Evolutionary conservation across 2,113 vertebrate genomes (phyloP).

Genomic region (Trachemys scripta): DNA sequence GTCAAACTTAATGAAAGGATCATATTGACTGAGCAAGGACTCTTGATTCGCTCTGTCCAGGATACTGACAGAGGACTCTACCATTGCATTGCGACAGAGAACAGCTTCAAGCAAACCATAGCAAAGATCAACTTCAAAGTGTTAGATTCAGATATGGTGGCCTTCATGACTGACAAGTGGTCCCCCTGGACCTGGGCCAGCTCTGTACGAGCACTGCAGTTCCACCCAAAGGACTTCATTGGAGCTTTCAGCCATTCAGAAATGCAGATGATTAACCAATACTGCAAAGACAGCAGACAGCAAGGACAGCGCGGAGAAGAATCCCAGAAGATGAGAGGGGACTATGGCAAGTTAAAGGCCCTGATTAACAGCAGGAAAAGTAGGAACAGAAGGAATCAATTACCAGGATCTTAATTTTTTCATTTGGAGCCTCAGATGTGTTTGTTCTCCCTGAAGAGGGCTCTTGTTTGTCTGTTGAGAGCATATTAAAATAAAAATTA

Average conservation of each 20-base stretch:
- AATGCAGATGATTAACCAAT: conserved; percentile 92
- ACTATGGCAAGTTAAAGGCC: conserved; percentile 94
- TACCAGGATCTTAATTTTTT: conserved; percentile 84
- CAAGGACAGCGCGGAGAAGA: conserved; percentile 81
- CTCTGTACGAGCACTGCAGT: conserved; percentile 79
- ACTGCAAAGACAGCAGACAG: conserved; percentile 94
- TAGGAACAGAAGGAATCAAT: conserved; percentile 92
- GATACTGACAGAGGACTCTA: conserved; percentile 92
- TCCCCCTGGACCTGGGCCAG: conserved; percentile 90
- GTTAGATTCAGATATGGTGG: conserved; percentile 88
- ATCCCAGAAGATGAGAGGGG: conserved; percentile 85
- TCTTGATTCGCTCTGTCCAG: conserved; percentile 92
- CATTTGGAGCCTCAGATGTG: conserved; percentile 18
- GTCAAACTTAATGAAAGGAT: conserved; percentile 94
- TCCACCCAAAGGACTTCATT: conserved; percentile 90
- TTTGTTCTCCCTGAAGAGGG: conserved; percentile 41
- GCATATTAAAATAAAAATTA: conserved; percentile 47
- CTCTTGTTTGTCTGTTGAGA: conserved; percentile 59
- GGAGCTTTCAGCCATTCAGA: conserved; percentile 90
- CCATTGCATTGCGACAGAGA: conserved; percentile 95
- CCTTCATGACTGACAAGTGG: conserved; percentile 88
- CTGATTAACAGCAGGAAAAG: conserved; percentile 94
- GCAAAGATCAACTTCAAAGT: conserved; percentile 95
- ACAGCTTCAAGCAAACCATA: conserved; percentile 95
- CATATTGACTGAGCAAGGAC: conserved; percentile 91